Conservation (phyloP, 2,888 invertebrate genomes). For the Amiota mariae region DNA sequence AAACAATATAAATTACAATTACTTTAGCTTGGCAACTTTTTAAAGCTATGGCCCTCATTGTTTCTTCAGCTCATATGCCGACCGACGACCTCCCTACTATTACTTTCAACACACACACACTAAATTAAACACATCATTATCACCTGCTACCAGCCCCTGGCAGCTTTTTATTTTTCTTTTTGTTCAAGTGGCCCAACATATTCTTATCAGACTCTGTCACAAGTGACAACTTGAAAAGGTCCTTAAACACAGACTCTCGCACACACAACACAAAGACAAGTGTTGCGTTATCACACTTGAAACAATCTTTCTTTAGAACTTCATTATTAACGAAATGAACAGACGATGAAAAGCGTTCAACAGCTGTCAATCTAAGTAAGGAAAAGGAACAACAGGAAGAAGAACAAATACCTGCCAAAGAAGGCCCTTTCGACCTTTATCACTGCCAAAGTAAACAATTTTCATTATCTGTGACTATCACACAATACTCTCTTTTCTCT, state of each 20-base stretch:
- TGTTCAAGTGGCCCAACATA: not conserved
- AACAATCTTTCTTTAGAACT: constrained; percentile 43
- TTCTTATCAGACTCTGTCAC: constrained; percentile 13
- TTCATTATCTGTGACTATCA: constrained; percentile 21
- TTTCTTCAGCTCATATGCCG: no score
- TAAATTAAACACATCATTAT: not conserved
- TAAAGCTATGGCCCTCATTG: no score
- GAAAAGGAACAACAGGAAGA: no score
- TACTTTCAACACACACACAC: not conserved
- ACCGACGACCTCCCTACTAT: no score
- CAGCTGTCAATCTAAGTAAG: constrained; percentile 15
- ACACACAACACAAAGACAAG: not conserved
- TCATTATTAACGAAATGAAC: constrained; percentile 40
- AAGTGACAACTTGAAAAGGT: constrained; percentile 27
- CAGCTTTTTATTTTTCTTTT: not conserved
- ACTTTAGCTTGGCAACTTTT: not conserved
- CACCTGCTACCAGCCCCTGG: not conserved
- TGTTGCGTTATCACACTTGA: constrained; percentile 14
- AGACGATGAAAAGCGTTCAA: not conserved
- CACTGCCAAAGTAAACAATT: constrained; percentile 38
- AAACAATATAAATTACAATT: constrained; percentile 21
- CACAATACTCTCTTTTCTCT: not conserved
- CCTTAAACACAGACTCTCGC: not conserved
- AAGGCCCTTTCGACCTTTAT: constrained; percentile 47
- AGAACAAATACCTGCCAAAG: not conserved